Conservation (phyloP, 2,888 invertebrate genomes). For the Agonum fuliginosum region DNA sequence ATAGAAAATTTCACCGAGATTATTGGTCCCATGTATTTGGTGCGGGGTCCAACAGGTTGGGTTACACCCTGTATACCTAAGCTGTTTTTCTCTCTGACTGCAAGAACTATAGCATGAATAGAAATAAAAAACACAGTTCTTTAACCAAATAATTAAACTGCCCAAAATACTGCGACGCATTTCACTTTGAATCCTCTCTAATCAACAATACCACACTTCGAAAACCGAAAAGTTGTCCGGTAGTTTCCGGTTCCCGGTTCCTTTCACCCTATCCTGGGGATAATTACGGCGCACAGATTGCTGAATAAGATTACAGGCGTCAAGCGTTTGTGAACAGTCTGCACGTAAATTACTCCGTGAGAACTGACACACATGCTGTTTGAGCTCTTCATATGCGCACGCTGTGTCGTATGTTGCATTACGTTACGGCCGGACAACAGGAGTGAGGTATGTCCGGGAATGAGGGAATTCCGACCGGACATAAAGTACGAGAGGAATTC, state of each 20-base stretch:
- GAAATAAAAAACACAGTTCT: no score
- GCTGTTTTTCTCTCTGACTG: no score
- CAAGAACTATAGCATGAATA: no score
- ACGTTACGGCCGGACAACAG: neutral
- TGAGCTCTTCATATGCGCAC: no score
- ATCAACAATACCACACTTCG: no score
- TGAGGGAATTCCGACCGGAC: neutral
- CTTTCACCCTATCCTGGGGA: constrained; percentile 12
- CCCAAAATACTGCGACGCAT: neutral
- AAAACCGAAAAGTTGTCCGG: no score
- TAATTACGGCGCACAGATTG: constrained; percentile 26
- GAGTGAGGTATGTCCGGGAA: neutral
- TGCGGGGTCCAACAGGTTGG: no score
- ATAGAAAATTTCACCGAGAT: no score
- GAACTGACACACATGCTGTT: constrained; percentile 1
- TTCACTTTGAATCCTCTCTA: no score
- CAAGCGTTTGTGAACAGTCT: constrained; percentile 13
- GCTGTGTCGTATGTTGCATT: neutral
- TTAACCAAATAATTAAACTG: neutral
- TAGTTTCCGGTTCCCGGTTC: neutral
- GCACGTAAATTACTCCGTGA: constrained; percentile 32
- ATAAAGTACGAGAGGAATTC: neutral
- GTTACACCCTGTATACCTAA: no score
- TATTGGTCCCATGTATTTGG: no score
- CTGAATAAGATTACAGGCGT: constrained; percentile 24